A percentile compares a stretch with the other conserved stretches of the same genome.
Conservation (phyloP, 2,888 invertebrate genomes). For the Nemotelus pantherinus region DNA sequence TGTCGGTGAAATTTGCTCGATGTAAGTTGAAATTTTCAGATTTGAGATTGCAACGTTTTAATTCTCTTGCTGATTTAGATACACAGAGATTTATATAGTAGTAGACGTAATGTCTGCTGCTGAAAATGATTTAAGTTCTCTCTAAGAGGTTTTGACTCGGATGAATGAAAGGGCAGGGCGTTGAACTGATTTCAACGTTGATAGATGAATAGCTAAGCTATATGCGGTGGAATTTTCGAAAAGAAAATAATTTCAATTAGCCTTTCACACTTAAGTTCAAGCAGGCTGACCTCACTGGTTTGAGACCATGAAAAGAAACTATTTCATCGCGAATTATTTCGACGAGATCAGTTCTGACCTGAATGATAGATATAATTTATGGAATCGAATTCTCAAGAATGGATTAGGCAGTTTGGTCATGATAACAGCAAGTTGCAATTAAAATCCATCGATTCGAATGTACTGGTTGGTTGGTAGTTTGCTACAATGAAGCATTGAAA, state of each 20-base stretch:
- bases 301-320: background rate
- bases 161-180: no score
- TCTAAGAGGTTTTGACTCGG: background rate
- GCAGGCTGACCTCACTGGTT: background rate
- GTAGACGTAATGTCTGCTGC: background rate
- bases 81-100: background rate
- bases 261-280: slow-evolving; percentile 8
- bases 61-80: slow-evolving; percentile 26
- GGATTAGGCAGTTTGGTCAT: no score
- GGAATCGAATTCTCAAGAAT: no score
- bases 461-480: no score
- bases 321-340: background rate
- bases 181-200: background rate
- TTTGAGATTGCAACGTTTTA: background rate
- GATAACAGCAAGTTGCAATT: no score
- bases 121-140: slow-evolving; percentile 1
- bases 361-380: no score
- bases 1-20: background rate
- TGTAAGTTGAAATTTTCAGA: background rate
- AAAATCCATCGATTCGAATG: no score
- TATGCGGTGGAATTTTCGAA: background rate
- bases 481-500: no score
- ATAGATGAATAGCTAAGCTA: background rate
- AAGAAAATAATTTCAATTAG: slow-evolving; percentile 29
- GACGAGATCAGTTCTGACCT: background rate